These are phyloP conservation scores for Probaryconus sp. DNA, from an alignment of 1,140 invertebrate genomes.

Conservation along the genomic window DNA sequence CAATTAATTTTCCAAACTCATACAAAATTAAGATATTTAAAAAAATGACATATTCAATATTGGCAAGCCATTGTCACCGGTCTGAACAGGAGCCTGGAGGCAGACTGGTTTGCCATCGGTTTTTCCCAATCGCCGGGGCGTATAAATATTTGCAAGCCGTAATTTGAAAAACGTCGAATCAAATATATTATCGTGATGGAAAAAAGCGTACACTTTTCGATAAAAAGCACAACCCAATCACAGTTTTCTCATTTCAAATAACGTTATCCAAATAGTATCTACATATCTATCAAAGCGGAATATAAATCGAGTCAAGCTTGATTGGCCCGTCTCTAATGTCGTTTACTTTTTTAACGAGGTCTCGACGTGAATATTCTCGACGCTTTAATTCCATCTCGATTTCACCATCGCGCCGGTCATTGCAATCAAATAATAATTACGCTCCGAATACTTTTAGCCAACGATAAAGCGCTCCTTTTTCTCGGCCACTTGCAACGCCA, in stretches of 20 bases:
- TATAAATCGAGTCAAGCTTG: slow-evolving; percentile 60
- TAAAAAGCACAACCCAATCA: slow-evolving; percentile 52
- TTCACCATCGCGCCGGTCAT: slow-evolving; percentile 46
- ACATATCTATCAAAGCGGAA: slow-evolving; percentile 53
- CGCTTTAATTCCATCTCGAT: slow-evolving; percentile 57
- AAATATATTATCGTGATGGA: slow-evolving; percentile 26
- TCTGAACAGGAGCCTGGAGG: too few relatives aligned
- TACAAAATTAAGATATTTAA: too few relatives aligned
- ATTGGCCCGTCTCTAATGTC: slow-evolving; percentile 58
- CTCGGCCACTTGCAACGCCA: slow-evolving; percentile 39
- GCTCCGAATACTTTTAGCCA: slow-evolving; percentile 47
- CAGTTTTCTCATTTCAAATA: slow-evolving; percentile 59
- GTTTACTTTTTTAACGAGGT: slow-evolving; percentile 63
- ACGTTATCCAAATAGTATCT: slow-evolving; percentile 61
- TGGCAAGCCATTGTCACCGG: too few relatives aligned
- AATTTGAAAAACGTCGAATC: too few relatives aligned
- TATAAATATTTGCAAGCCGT: too few relatives aligned
- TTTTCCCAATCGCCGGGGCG: too few relatives aligned
- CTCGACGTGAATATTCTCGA: slow-evolving; percentile 53
- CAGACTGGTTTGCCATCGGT: too few relatives aligned
- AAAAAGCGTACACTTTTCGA: slow-evolving; percentile 4
- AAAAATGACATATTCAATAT: too few relatives aligned
- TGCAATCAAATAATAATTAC: slow-evolving; percentile 61
- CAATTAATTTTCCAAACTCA: too few relatives aligned
- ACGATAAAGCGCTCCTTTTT: slow-evolving; percentile 35